Percentiles rank a stretch among this genome's conserved stretches.
These are phyloP conservation scores for Misgurnus mizolepis DNA, from an alignment of 2,113 vertebrate species.

Conservation along the genomic window DNA sequence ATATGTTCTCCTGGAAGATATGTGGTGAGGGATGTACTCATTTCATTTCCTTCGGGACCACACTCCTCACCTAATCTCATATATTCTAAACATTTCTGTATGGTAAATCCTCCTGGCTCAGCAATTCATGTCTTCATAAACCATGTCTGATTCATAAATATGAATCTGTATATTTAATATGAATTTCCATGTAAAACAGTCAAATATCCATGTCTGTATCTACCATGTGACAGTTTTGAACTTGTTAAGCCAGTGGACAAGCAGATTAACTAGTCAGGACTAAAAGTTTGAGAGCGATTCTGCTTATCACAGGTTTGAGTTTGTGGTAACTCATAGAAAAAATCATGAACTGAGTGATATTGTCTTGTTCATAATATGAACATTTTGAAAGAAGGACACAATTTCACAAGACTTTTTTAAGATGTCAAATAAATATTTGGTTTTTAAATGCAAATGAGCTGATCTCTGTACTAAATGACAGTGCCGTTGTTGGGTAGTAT, in stretches of 20 bases:
- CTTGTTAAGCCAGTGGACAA: not conserved
- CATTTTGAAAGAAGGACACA: no score
- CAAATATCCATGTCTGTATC: not conserved
- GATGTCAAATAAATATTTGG: no score
- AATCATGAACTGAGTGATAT: no score
- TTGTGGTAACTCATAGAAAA: no score
- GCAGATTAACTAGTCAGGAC: no score
- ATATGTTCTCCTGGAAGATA: conserved; percentile 60
- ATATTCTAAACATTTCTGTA: conserved; percentile 15
- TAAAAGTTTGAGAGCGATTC: no score
- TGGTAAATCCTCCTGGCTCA: conserved; percentile 18
- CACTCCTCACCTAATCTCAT: conserved; percentile 44
- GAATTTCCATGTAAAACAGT: not conserved
- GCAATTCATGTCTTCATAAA: not conserved
- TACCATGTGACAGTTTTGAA: not conserved
- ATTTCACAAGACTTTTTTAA: no score
- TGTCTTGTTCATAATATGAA: no score
- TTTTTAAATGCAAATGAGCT: no score
- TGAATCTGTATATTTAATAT: not conserved
- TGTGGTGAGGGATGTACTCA: conserved; percentile 64
- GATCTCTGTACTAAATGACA: no score
- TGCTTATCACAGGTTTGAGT: no score
- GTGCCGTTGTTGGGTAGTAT: no score
- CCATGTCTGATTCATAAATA: not conserved
- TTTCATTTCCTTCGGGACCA: conserved; percentile 61